A percentile compares a stretch with the other conserved stretches of the same genome.
Conservation (phyloP, 2,888 invertebrate species). For the Drosophila rubida region DNA sequence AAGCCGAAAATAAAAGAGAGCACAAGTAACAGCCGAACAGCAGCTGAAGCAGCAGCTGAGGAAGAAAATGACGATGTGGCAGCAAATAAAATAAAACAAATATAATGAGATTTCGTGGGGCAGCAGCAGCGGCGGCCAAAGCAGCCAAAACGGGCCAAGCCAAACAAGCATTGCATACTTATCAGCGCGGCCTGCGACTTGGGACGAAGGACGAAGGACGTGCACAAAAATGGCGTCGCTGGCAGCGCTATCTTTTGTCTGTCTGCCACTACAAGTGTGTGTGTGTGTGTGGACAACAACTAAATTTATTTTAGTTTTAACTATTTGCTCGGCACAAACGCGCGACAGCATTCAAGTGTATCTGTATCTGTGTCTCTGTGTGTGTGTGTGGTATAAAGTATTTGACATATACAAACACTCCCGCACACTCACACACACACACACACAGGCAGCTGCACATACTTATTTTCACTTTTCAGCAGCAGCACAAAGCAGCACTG, state of each 20-base stretch:
- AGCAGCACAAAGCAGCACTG: conserved; percentile 59
- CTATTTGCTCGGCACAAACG: conserved; percentile 75
- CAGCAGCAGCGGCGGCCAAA: conserved; percentile 43
- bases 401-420: conserved; percentile 60
- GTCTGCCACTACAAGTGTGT: conserved; percentile 17
- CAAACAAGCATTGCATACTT: conserved; percentile 69
- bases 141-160: conserved; percentile 32
- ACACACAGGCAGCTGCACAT: conserved; percentile 29
- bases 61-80: conserved; percentile 61
- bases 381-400: conserved; percentile 39
- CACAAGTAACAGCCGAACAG: conserved; percentile 18
- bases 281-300: conserved; percentile 42
- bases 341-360: conserved; percentile 25
- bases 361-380: conserved; percentile 31
- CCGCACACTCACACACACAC: conserved; percentile 16
- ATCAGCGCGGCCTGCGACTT: conserved; percentile 60
- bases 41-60: conserved; percentile 35
- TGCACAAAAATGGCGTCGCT: conserved; percentile 68
- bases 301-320: conserved; percentile 79
- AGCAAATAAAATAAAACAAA: conserved; percentile 79
- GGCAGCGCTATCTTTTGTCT: conserved; percentile 67
- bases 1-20: conserved; percentile 27
- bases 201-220: conserved; percentile 28
- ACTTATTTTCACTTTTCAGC: conserved; percentile 79
- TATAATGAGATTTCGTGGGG: conserved; percentile 83